Base-by-base conservation (phyloP, 2,113 vertebrate genomes). In the Climacteris rufus region DNA sequence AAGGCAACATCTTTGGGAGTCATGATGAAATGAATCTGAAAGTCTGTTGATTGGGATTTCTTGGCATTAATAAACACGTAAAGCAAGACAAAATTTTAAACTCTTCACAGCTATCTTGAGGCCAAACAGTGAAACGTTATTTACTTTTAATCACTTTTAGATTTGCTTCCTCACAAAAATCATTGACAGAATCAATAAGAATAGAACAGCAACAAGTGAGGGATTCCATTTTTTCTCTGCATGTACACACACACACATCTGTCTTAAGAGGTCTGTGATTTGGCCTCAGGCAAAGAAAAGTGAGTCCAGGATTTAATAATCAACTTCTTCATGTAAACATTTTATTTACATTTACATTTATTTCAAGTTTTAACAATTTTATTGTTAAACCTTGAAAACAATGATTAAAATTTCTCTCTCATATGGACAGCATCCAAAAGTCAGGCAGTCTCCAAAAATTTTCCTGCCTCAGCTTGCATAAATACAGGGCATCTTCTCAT, bases 401-500 rank as follows among this genome's bases (percentile, higher is more conserved):
- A 15, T 23, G 11, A 22, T 39, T 30, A 57, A 23, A 17, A 37
- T 42, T 90, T 90, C 47, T 40, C 6, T 54, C 8, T 70, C 7
- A 15, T 5, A 25, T 7, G 23, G 10, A 30, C 7, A 87, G 31
- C 5, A 70, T 49, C 31, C n/a, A 69, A 72, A 80, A 52, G 3
- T 13, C 24, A 80, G 19, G 14, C 16, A 89, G 21, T 13, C 25
- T 60, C 19, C 15, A 64, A 72, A 17, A 37, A 20, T 20, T 80
- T 66, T 60, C 37, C 18, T 56, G 11, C 10, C 5, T 76, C 21
- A 56, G 9, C 40, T 30, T 42, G 21, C 5, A 30, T 56, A 63
- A 76, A 33, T 44, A 64, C 79, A 45, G 2, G 4, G 12, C 8
- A 60, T 7, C 12, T 74, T 83, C 42, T 54, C 0, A 0, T 56